Evolutionary conservation across 2,888 invertebrate species (phyloP).

Genomic region (Lasioglossum calceatum): DNA sequence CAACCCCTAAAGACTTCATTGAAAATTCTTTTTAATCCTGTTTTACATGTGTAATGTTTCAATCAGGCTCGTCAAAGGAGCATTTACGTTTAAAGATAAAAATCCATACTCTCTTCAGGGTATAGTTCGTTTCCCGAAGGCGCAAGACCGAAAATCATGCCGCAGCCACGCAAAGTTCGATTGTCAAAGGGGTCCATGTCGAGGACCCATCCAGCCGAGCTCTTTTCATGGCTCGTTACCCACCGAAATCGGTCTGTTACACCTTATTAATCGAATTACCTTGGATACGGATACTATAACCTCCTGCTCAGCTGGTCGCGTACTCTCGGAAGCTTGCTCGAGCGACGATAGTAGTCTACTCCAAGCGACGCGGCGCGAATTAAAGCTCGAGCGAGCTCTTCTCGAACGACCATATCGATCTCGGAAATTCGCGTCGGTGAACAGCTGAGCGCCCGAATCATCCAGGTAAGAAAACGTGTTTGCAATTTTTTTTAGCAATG

Average conservation of each 20-base stretch:
- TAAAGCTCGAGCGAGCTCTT: constrained; percentile 29
- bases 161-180: not conserved
- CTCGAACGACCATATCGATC: constrained; percentile 3
- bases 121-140: not conserved
- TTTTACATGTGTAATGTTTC: not conserved
- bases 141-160: not conserved
- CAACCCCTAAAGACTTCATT: too few species aligned
- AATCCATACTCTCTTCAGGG: not conserved
- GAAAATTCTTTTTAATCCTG: too few species aligned
- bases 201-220: constrained; percentile 30
- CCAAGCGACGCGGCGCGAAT: constrained; percentile 39
- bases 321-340: constrained; percentile 26
- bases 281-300: constrained; percentile 53
- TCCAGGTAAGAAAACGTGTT: not conserved
- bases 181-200: not conserved
- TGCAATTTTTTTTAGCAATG: too few species aligned
- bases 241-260: constrained; percentile 69
- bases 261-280: constrained; percentile 76
- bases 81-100: not conserved
- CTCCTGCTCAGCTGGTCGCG: constrained; percentile 11
- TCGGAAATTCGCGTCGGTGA: not conserved
- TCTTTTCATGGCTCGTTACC: constrained; percentile 69
- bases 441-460: not conserved
- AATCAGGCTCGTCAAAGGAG: not conserved
- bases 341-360: constrained; percentile 24